phyloP scores from a whole-genome alignment of 2,888 invertebrate genomes.

The Zaprionus bogoriensis region DNA sequence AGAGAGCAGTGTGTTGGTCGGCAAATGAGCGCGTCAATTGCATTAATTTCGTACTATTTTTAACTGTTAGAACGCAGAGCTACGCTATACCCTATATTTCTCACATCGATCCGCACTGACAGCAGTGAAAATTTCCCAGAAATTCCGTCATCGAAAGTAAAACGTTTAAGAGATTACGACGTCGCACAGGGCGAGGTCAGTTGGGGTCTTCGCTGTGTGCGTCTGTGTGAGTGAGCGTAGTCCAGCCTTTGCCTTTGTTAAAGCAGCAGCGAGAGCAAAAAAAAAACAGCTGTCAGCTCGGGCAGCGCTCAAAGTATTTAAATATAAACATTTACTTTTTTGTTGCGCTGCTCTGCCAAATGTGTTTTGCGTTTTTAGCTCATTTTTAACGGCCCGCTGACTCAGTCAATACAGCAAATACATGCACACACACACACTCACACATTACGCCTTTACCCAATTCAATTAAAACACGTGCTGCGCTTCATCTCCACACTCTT shows the following conservation, averaged over 20 bases:
- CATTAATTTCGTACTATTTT: constrained; percentile 42
- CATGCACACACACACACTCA: not conserved
- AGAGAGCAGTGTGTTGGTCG: too few relatives aligned
- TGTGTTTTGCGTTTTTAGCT: constrained; percentile 49
- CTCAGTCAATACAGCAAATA: constrained; percentile 17
- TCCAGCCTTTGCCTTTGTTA: constrained; percentile 5
- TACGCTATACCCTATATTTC: not conserved
- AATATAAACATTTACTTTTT: constrained; percentile 41
- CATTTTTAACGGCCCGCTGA: constrained; percentile 39
- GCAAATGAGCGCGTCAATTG: constrained; percentile 8
- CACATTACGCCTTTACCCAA: constrained; percentile 40
- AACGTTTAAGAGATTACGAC: constrained; percentile 27
- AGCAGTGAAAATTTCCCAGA: constrained; percentile 17
- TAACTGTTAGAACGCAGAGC: constrained; percentile 19
- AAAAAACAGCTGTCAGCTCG: constrained; percentile 48
- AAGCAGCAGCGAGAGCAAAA: constrained; percentile 16
- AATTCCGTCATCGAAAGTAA: constrained; percentile 67
- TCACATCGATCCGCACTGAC: constrained; percentile 3
- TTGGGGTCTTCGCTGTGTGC: constrained; percentile 8
- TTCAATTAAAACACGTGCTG: constrained; percentile 58
- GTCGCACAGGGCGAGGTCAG: constrained; percentile 59
- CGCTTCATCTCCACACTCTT: not conserved
- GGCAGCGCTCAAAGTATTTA: constrained; percentile 33
- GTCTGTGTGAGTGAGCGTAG: not conserved
- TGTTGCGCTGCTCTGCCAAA: constrained; percentile 21